Percentiles rank a stretch among this genome's conserved stretches.
Evolutionary conservation across 1,140 invertebrate species (phyloP).

Genomic region (Brachionus sp.): DNA sequence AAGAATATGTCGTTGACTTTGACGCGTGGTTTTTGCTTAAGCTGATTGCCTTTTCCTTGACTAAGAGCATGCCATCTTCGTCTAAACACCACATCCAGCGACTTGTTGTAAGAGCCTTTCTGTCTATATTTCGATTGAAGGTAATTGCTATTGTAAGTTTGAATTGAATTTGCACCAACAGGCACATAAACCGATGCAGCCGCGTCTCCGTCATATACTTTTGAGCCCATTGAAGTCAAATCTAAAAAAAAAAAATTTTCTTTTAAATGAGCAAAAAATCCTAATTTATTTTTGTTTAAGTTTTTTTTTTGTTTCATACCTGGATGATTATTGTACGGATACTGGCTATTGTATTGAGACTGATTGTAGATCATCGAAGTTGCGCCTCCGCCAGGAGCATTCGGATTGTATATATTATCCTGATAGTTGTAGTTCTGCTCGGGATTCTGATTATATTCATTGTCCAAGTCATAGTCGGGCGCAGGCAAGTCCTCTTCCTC

Average conservation of each 20-base stretch:
- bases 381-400: background rate
- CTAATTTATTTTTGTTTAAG: too few species aligned
- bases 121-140: slow-evolving; percentile 32
- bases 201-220: slow-evolving; percentile 42
- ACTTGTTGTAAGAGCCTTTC: slow-evolving; percentile 44
- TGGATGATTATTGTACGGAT: slow-evolving; percentile 34
- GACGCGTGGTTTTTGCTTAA: slow-evolving; percentile 45
- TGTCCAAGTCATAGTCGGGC: slow-evolving; percentile 47
- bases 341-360: slow-evolving; percentile 36
- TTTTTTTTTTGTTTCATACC: background rate
- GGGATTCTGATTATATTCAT: slow-evolving; percentile 7
- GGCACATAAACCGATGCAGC: slow-evolving; percentile 26
- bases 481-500: slow-evolving; percentile 46
- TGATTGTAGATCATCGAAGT: slow-evolving; percentile 27
- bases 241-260: slow-evolving; percentile 3
- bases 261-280: background rate
- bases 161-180: slow-evolving; percentile 32
- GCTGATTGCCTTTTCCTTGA: slow-evolving; percentile 45
- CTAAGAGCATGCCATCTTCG: slow-evolving; percentile 40
- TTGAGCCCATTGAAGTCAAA: slow-evolving; percentile 40
- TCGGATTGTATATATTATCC: slow-evolving; percentile 21
- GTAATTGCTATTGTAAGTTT: slow-evolving; percentile 45
- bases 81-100: slow-evolving; percentile 41
- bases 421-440: slow-evolving; percentile 43
- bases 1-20: slow-evolving; percentile 45